Conservation (phyloP, 1,140 invertebrate genomes). For the Goniozus legneri region DNA sequence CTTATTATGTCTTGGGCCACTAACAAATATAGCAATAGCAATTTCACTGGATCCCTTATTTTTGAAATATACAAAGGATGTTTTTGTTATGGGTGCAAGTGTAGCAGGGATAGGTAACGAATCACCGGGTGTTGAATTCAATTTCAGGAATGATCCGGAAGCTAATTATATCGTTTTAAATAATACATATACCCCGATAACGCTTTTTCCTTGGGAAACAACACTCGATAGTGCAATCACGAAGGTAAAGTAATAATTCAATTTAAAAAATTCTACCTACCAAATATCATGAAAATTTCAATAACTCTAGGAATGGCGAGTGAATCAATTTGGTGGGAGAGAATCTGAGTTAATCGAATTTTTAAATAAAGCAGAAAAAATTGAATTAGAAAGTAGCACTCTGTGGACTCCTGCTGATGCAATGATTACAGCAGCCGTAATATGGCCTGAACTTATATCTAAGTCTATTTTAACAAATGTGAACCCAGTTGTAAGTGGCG, state of each 20-base stretch:
- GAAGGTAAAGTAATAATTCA: constrained; percentile 28
- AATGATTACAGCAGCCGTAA: constrained; percentile 28
- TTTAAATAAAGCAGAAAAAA: constrained; percentile 50
- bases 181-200: constrained; percentile 26
- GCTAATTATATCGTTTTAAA: constrained; percentile 60
- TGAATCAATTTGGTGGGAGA: constrained; percentile 36
- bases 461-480: constrained; percentile 17
- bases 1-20: constrained; percentile 58
- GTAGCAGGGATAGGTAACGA: constrained; percentile 55
- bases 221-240: constrained; percentile 21
- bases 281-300: constrained; percentile 10
- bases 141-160: constrained; percentile 65
- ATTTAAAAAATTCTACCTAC: not conserved
- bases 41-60: constrained; percentile 57
- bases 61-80: constrained; percentile 49
- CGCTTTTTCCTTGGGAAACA: constrained; percentile 55
- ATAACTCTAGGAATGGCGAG: constrained; percentile 52
- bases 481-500: constrained; percentile 20
- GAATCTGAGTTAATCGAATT: constrained; percentile 40
- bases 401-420: constrained; percentile 38
- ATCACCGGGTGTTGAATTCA: constrained; percentile 60
- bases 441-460: constrained; percentile 33
- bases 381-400: constrained; percentile 6
- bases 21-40: constrained; percentile 64
- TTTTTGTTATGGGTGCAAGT: constrained; percentile 64